phyloP scores from a whole-genome alignment of 2,113 vertebrate genomes.

The Nothobranchius kuhntae region DNA sequence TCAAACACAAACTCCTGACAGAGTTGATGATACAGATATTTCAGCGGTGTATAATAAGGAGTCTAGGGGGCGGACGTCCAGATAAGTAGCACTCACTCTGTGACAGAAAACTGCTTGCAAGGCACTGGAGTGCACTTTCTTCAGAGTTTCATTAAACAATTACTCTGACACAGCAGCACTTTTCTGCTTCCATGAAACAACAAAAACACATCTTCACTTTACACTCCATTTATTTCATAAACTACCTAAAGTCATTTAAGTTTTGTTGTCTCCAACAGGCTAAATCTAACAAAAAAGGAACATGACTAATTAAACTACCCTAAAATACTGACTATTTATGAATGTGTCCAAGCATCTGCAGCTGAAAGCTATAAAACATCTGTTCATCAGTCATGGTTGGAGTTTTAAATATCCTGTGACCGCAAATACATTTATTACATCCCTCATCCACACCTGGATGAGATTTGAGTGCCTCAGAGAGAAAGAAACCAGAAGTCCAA shows the following conservation, averaged over 20 bases:
- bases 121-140: background rate
- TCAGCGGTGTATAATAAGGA: conserved; percentile 8
- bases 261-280: background rate
- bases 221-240: background rate
- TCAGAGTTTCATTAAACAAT: background rate
- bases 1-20: conserved; percentile 1
- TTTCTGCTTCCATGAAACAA: background rate
- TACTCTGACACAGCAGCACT: background rate
- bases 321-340: no score
- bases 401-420: no score
- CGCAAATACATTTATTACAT: no score
- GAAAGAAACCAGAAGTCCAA: no score
- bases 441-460: no score
- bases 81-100: background rate
- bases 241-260: background rate
- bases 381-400: no score
- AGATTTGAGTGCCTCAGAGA: no score
- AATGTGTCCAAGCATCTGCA: no score
- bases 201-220: background rate
- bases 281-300: no score
- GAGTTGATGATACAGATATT: background rate
- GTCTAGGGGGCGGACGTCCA: background rate
- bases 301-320: no score
- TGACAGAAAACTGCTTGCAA: conserved; percentile 1
- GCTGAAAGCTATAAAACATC: no score